Evolutionary conservation across 1,140 invertebrate species (phyloP), one percentile per base, ranked within the genome.

Genomic region (Gryllus bimaculatus): DNA sequence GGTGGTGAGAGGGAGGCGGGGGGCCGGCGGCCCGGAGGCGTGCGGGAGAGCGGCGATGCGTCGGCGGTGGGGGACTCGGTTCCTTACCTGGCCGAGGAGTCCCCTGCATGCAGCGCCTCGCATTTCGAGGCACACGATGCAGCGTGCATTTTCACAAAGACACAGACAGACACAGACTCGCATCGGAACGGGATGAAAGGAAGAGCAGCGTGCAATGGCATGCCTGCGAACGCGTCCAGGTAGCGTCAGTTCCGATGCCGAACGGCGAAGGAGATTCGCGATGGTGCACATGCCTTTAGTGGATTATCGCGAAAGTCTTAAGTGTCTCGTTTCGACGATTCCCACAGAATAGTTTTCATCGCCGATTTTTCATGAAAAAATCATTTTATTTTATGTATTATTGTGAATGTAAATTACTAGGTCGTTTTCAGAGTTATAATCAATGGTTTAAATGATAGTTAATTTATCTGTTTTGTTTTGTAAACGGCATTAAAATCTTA

Each of bases 1-100:
- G 86, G 85, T 26, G 86, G 86, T 77, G 81, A 81, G 83, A 88
- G 89, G 8, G 86, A 86, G 74, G 83, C 82, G 80, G 73, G 73
- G 80, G 80, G 80, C 49, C 21, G 54, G 75, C 74, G 7, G 47
- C 78, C 73, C 48, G 73, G 77, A 81, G 48, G 54, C 21, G 66
- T 47, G 39, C 66, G 26, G 47, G 76, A 20, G 76, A 47, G n/a
- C 7, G 20, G 8, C 48, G 76, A 77, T 4, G 76, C 54, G 78
- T 74, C 21, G 78, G 47, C 73, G 78, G 47, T 79, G 78, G 78
- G 78, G 74, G 78, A 79, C 78, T 79, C 78, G 15, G n/a, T 79
- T 39, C 21, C 78, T 21, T 79, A 79, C 78, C 78, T 79, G 26
- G 78, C 73, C 48, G 73, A 75, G 47, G 78, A 75, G 47, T 48